Conservation (phyloP, 2,113 vertebrate genomes). For the Elephantulus edwardii region DNA sequence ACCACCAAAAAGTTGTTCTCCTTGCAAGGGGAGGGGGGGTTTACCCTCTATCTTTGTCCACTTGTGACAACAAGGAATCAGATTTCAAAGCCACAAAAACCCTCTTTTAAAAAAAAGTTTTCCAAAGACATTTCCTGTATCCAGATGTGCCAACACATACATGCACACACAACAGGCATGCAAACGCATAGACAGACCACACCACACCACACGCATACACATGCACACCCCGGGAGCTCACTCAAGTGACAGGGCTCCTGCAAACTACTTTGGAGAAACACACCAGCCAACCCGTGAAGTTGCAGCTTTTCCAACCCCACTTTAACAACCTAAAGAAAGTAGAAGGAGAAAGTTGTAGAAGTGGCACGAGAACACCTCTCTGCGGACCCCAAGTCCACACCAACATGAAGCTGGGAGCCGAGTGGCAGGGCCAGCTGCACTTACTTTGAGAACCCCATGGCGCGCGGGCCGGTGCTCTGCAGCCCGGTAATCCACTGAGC, state of each 20-base stretch:
- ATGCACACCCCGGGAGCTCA: not conserved
- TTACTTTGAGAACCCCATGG: conserved; percentile 67
- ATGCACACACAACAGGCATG: not conserved
- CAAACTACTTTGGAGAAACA: conserved; percentile 65
- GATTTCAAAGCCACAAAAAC: conserved; percentile 58
- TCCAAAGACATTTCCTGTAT: conserved; percentile 44
- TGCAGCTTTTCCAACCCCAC: not conserved
- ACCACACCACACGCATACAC: not conserved
- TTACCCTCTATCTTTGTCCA: conserved; percentile 48
- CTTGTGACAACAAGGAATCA: conserved; percentile 54
- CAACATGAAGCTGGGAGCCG: not conserved
- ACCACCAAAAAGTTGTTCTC: conserved; percentile 60
- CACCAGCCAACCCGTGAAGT: conserved; percentile 44
- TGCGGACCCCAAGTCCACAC: not conserved
- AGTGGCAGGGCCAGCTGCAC: conserved; percentile 64
- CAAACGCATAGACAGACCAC: not conserved
- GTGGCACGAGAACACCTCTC: not conserved
- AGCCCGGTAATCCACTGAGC: conserved; percentile 73
- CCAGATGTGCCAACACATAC: conserved; percentile 32
- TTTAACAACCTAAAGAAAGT: conserved; percentile 21
- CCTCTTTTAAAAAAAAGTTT: conserved; percentile 53
- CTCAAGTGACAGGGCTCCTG: not conserved
- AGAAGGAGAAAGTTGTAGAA: not conserved
- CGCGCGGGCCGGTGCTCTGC: conserved; percentile 51
- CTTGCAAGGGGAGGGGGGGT: not conserved